Conservation (phyloP, 1,140 invertebrate genomes). For the Drosophila kurseongensis region DNA sequence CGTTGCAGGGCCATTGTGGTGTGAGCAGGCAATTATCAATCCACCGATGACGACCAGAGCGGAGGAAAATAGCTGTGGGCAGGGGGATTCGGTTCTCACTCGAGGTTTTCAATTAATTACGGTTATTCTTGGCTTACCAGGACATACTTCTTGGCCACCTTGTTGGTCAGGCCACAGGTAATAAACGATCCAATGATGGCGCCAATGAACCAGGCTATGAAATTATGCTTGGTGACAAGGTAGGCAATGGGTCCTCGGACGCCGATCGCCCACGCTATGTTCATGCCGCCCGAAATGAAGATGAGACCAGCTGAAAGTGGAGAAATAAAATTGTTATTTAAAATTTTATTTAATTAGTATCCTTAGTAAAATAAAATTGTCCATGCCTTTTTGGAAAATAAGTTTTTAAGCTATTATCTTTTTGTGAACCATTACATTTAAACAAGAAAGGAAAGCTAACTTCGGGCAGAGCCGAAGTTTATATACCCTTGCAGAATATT, state of each 20-base stretch:
- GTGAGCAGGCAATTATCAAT: conserved; percentile 27
- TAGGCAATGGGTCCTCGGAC: conserved; percentile 15
- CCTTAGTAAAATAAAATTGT: no score
- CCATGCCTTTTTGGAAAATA: no score
- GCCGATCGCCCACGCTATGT: conserved; percentile 67
- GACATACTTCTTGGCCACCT: conserved; percentile 55
- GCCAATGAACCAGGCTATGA: conserved; percentile 65
- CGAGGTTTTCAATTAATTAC: not conserved
- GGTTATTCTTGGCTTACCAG: conserved; percentile 27
- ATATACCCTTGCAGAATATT: no score
- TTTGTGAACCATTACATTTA: no score
- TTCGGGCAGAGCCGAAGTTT: no score
- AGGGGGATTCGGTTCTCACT: not conserved
- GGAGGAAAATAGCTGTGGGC: conserved; percentile 26
- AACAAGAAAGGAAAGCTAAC: no score
- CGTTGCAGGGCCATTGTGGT: conserved; percentile 1
- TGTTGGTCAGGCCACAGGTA: conserved; percentile 41
- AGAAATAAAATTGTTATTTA: not conserved
- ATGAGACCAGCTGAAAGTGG: conserved; percentile 49
- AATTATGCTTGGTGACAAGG: conserved; percentile 1
- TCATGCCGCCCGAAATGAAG: conserved; percentile 69
- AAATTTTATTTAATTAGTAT: no score
- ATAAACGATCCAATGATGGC: conserved; percentile 60
- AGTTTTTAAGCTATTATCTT: no score
- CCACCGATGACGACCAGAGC: conserved; percentile 48